Base-by-base conservation (phyloP, 35 echinoderm and acorn worm genomes). In the Strongylocentrotus purpuratus region DNA sequence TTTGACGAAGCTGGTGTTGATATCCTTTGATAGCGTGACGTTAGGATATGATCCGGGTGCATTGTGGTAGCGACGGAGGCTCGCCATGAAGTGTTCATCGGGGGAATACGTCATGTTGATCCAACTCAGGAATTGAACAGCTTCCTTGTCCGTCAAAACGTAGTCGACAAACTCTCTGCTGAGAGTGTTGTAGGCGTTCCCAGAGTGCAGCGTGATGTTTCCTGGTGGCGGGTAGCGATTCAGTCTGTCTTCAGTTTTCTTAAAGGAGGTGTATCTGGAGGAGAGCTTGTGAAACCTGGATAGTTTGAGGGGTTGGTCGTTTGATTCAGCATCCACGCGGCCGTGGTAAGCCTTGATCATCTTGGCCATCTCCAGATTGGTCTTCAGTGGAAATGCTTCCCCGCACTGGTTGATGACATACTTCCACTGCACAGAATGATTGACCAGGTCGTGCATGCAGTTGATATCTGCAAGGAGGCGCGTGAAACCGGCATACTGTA, bases 381-480 rank as follows among this genome's bases (percentile, higher is more conserved):
- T 97, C 88, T 97, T 97, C 18, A 97, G 31, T 32, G 97, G 97
- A 93, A 97, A 97, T 32, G 96, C 97, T 65, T 97, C 96, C 31
- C 97, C 97, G 71, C 96, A 97, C 28, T 96, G 93, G 52, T 97
- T 97, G 17, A 97, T 96, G 33, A 96, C 94, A 86, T 97, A 97
- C 31, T 85, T 95, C 97, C 97, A 97, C 32, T 95, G 60, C 1
- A 92, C 58, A 20, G n/a, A 28, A 78, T 92, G 93, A 13, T 96
- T 85, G 22, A 95, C 20, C 31, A 97, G 86, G 32, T 96, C 97
- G 86, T 46, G 31, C 95, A 96, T 96, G 50, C 97, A 97, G 33
- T 96, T 87, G 28, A 96, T 85, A 59, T 97, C 97, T 0, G 97
- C 95, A 47, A 96, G 11, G 7, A 97, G 94, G 2, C 88, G 94